phyloP scores from a whole-genome alignment of 2,888 invertebrate genomes.

The Cheilosia impressa region DNA sequence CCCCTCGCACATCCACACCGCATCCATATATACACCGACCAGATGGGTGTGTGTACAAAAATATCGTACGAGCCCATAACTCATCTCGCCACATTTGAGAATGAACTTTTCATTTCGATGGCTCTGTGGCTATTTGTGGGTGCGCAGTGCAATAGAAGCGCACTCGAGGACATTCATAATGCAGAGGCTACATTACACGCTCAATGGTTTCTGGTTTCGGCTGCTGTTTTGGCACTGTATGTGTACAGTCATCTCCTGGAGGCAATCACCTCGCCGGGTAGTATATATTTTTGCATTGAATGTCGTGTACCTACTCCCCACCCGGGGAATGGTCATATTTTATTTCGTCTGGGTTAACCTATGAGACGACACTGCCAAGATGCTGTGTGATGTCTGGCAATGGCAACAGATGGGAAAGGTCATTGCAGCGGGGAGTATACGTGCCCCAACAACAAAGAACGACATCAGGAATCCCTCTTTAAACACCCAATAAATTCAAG shows the following conservation, averaged over 20 bases:
- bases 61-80: conserved; percentile 75
- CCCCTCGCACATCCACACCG: conserved; percentile 12
- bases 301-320: conserved; percentile 21
- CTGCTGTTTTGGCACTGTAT: conserved; percentile 6
- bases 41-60: conserved; percentile 57
- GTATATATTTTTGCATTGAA: conserved; percentile 54
- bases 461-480: conserved; percentile 69
- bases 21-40: conserved; percentile 28
- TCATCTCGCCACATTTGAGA: conserved; percentile 77
- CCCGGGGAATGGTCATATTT: conserved; percentile 38
- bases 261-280: conserved; percentile 57
- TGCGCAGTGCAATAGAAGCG: conserved; percentile 64
- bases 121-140: conserved; percentile 69
- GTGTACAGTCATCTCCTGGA: conserved; percentile 38
- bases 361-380: conserved; percentile 63
- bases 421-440: conserved; percentile 27
- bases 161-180: conserved; percentile 73
- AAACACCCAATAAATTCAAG: conserved; percentile 68
- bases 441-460: conserved; percentile 2
- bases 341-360: conserved; percentile 61
- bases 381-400: conserved; percentile 66
- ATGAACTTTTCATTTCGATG: conserved; percentile 77
- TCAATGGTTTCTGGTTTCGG: conserved; percentile 29
- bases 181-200: conserved; percentile 65
- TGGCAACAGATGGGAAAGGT: conserved; percentile 72